Conservation (phyloP, 2,113 vertebrate species). For the Polyodon spathula region DNA sequence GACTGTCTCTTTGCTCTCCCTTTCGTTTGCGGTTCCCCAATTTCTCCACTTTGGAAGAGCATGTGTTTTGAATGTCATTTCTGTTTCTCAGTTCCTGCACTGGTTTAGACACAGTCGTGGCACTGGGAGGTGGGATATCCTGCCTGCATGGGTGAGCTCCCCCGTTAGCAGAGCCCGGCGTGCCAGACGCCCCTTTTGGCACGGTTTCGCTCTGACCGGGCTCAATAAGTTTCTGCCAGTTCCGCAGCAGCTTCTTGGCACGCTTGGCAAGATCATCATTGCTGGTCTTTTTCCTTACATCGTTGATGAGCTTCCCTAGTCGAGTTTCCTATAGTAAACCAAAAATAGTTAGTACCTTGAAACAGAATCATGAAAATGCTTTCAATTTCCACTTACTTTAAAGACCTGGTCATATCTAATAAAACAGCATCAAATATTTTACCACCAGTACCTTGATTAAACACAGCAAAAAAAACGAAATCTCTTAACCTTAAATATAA, state of each 20-base stretch:
- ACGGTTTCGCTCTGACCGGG: constrained; percentile 58
- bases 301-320: constrained; percentile 89
- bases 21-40: constrained; percentile 69
- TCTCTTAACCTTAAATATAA: no score
- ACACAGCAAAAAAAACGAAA: no score
- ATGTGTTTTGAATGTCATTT: constrained; percentile 83
- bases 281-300: constrained; percentile 85
- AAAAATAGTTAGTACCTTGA: no score
- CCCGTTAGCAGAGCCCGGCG: constrained; percentile 70
- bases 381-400: no score
- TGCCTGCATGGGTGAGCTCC: constrained; percentile 61
- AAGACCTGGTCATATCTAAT: no score
- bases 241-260: constrained; percentile 82
- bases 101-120: constrained; percentile 53
- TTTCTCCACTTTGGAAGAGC: constrained; percentile 78
- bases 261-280: constrained; percentile 86
- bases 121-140: constrained; percentile 55
- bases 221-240: constrained; percentile 87
- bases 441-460: no score
- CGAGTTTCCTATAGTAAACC: constrained; percentile 69
- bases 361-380: no score
- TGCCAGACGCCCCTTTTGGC: constrained; percentile 53
- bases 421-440: no score
- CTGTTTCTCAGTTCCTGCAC: constrained; percentile 75
- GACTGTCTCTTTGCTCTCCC: constrained; percentile 62